These are phyloP conservation scores for Syndactyla subalaris DNA, from an alignment of 2,797 vertebrate genomes.

Conservation along the genomic window DNA sequence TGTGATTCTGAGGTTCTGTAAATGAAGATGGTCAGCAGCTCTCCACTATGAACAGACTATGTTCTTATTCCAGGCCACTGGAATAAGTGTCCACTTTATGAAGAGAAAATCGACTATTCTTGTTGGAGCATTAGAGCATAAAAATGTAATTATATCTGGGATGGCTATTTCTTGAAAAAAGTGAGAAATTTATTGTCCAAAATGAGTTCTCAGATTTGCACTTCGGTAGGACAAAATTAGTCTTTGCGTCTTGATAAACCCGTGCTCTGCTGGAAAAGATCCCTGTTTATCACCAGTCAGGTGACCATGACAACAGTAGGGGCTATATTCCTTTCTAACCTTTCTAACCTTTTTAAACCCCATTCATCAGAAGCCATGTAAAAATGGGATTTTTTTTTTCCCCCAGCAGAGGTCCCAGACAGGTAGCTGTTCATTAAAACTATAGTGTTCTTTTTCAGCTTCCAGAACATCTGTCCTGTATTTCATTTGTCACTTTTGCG, in stretches of 20 bases:
- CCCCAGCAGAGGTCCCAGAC: neutral
- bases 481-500: constrained; percentile 41
- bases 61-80: neutral
- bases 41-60: neutral
- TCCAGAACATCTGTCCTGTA: constrained; percentile 41
- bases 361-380: neutral
- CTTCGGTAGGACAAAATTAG: neutral
- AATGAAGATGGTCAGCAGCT: neutral
- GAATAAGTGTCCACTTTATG: neutral
- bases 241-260: neutral
- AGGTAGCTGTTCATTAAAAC: constrained; percentile 25
- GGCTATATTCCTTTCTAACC: neutral
- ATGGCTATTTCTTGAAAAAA: neutral
- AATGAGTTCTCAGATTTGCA: neutral
- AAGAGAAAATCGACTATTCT: neutral
- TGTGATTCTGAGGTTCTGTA: neutral
- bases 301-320: neutral
- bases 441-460: neutral
- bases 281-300: neutral
- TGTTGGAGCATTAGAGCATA: neutral
- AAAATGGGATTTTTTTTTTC: neutral
- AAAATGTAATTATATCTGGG: neutral
- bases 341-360: neutral
- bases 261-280: neutral
- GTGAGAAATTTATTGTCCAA: neutral